These are phyloP conservation scores for Brienomyrus longianalis DNA, from an alignment of 2,113 vertebrate genomes.

Conservation along the genomic window DNA sequence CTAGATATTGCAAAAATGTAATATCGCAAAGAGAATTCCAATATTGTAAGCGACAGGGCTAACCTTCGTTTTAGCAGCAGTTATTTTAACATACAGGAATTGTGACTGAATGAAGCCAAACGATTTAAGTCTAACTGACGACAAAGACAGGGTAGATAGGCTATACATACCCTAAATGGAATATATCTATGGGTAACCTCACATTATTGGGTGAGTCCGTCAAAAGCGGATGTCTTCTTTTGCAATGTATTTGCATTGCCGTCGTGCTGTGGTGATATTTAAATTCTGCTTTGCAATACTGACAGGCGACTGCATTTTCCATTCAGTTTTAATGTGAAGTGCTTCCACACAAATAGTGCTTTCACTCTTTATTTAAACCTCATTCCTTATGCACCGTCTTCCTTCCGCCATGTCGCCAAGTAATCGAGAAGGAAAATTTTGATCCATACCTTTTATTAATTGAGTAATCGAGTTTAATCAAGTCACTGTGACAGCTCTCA, in stretches of 20 bases:
- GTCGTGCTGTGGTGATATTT: background rate
- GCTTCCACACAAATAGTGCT: background rate
- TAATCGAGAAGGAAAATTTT: background rate
- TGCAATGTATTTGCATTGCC: background rate
- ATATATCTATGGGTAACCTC: background rate
- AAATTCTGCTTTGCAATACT: background rate
- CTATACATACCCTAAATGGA: background rate
- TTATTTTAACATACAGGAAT: background rate
- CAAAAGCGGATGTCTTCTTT: background rate
- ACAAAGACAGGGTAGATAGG: background rate
- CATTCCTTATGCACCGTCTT: background rate
- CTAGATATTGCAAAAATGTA: background rate
- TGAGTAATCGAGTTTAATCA: background rate
- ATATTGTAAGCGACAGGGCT: background rate
- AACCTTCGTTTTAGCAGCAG: background rate
- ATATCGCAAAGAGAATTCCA: background rate
- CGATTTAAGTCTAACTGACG: background rate
- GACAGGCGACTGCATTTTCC: background rate
- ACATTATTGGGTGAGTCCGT: background rate
- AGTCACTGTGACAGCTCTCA: background rate
- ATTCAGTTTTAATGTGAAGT: background rate
- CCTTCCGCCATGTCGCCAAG: background rate
- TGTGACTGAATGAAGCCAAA: background rate
- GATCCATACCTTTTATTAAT: background rate
- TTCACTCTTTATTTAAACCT: background rate